Conservation (phyloP, 2,113 vertebrate genomes). For the Marcusenius ussheri region DNA sequence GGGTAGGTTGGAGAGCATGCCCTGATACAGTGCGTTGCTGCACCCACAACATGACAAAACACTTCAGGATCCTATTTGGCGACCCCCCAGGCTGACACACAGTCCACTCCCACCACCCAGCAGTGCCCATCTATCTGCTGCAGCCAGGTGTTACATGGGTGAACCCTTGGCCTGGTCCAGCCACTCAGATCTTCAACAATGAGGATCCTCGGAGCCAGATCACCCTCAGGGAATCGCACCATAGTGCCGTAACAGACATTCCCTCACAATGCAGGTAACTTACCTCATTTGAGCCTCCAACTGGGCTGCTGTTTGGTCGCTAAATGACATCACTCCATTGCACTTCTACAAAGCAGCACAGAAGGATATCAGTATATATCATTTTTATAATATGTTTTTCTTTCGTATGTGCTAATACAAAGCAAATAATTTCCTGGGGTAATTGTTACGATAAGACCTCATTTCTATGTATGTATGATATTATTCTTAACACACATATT, state of each 20-base stretch:
- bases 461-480: neutral
- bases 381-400: constrained; percentile 11
- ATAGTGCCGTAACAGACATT: neutral
- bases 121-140: too few relatives aligned
- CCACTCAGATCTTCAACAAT: neutral
- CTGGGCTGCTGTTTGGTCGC: neutral
- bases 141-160: too few relatives aligned
- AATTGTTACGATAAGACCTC: neutral
- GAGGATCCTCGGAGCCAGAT: neutral
- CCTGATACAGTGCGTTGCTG: neutral
- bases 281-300: neutral
- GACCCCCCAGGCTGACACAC: neutral
- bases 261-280: neutral
- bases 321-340: neutral
- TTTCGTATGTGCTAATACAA: neutral
- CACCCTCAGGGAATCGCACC: neutral
- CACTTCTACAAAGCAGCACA: neutral
- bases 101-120: neutral
- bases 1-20: neutral
- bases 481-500: neutral
- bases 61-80: neutral
- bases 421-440: neutral
- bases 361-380: neutral
- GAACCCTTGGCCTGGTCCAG: too few relatives aligned
- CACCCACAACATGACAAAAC: neutral